Base-by-base conservation (phyloP, 1,140 invertebrate genomes). In the Frieseomelitta varia region DNA sequence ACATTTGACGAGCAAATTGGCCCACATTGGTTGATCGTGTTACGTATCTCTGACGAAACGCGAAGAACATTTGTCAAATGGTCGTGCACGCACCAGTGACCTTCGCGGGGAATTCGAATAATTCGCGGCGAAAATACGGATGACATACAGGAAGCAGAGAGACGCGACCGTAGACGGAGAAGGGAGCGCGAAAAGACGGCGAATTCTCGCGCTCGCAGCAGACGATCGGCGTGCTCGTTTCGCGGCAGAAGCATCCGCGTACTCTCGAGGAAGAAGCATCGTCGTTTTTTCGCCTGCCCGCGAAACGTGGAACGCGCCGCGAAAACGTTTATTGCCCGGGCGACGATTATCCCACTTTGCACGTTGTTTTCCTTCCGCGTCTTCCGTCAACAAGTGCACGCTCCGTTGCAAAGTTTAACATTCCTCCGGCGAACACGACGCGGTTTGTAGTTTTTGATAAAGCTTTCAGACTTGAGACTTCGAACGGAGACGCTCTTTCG, bases 161-260 rank as follows among this genome's bases (percentile, higher is more conserved):
- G 39, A 56, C 30, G 51, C 30, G n/a, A 19, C 12, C 12, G 61
- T 51, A 47, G 39, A 15, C n/a, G 61, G 68, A 55, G 78, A 65
- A 47, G 80, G 84, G 79, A 76, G 65, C 21, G 79, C 67, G 65
- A 71, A 82, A 73, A 79, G 69, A n/a, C 69, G 47, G 69, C 24
- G 69, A 79, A 84, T 72, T 74, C 39, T 10, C 69, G 72, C 72
- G 53, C 51, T 63, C 69, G 63, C 67, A 27, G 4, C 55, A 85
- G 84, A 85, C 79, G 84, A 68, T 72, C 71, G 53, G 55, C 65
- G 72, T 61, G 72, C 51, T 80, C 68, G 39, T 85, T 85, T 74
- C 84, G 39, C 19, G 79, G 53, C 74, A 83, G 65, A 77, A 14
- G 73, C 53, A 15, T 67, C n/a, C 39, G 30, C 3, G 19, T 39